Percentiles rank a stretch among this genome's conserved stretches.
phyloP scores from a whole-genome alignment of 2,113 vertebrate species.

The Neodontobutis hainanensis region DNA sequence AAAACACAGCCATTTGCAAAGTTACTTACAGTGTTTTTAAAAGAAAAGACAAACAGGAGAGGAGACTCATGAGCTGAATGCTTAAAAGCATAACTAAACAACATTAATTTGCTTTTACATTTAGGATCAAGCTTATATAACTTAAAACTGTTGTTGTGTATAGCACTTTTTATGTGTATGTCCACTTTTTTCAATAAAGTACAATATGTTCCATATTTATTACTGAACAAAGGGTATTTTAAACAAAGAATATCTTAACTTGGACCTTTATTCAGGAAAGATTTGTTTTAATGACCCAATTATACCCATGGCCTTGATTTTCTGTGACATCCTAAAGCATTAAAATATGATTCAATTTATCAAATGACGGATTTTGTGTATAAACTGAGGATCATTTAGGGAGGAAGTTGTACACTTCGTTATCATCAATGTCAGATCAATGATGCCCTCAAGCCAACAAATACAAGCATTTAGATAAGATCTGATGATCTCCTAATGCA shows the following conservation, averaged over 20 bases:
- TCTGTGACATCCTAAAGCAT: too few relatives aligned
- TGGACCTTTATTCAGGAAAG: too few relatives aligned
- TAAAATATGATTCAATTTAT: background rate
- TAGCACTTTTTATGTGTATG: too few relatives aligned
- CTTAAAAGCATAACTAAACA: background rate
- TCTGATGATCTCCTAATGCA: background rate
- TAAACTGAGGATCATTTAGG: background rate
- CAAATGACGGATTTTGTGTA: background rate
- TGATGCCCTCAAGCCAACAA: background rate
- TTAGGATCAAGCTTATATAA: too few relatives aligned
- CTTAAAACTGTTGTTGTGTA: too few relatives aligned
- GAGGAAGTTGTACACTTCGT: background rate
- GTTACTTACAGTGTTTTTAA: slow-evolving; percentile 14
- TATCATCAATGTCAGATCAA: background rate
- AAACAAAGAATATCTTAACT: too few relatives aligned
- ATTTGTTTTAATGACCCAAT: too few relatives aligned
- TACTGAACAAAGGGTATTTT: too few relatives aligned
- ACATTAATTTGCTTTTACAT: too few relatives aligned
- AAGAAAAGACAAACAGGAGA: slow-evolving; percentile 9
- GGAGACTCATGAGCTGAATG: background rate
- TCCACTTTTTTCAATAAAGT: too few relatives aligned
- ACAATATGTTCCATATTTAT: too few relatives aligned
- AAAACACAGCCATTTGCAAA: slow-evolving; percentile 9
- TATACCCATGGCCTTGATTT: too few relatives aligned
- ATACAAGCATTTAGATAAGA: background rate